These are phyloP conservation scores for Anoplolepis gracilipes DNA, from an alignment of 1,140 invertebrate genomes.

Conservation along the genomic window DNA sequence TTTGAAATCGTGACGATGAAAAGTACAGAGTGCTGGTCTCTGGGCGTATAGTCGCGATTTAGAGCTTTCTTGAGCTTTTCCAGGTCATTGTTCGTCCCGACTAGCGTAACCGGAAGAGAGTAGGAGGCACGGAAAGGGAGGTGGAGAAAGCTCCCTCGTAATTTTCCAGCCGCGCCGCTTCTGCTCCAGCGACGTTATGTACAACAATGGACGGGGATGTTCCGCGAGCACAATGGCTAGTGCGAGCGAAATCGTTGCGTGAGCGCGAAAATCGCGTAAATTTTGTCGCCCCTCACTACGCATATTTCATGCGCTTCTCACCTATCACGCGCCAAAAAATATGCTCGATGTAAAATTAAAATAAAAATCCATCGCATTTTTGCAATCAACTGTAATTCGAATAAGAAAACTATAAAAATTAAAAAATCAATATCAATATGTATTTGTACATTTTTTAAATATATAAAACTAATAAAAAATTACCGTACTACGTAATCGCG, in stretches of 20 bases:
- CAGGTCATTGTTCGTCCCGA: conserved; percentile 71
- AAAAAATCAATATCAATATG: conserved; percentile 3
- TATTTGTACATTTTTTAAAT: not conserved
- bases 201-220: conserved; percentile 72
- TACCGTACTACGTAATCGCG: not conserved
- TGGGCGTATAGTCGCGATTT: conserved; percentile 38
- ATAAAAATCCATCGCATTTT: not conserved
- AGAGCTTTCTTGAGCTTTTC: conserved; percentile 71
- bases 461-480: not conserved
- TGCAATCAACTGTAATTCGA: not conserved
- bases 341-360: conserved; percentile 47
- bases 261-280: conserved; percentile 66
- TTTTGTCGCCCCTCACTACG: conserved; percentile 23
- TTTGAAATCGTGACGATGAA: conserved; percentile 24
- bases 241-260: conserved; percentile 63
- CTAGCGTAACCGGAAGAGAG: conserved; percentile 66
- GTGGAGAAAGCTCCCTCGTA: conserved; percentile 64
- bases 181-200: conserved; percentile 56
- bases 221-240: conserved; percentile 66
- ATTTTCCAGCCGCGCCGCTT: conserved; percentile 70
- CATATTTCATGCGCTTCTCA: conserved; percentile 1
- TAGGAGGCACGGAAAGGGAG: conserved; percentile 50
- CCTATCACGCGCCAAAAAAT: conserved; percentile 24
- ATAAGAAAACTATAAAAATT: not conserved
- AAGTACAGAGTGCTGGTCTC: conserved; percentile 18